phyloP scores from a whole-genome alignment of 35 echinoderm and acorn worm genomes.

The Apostichopus parvimensis region DNA sequence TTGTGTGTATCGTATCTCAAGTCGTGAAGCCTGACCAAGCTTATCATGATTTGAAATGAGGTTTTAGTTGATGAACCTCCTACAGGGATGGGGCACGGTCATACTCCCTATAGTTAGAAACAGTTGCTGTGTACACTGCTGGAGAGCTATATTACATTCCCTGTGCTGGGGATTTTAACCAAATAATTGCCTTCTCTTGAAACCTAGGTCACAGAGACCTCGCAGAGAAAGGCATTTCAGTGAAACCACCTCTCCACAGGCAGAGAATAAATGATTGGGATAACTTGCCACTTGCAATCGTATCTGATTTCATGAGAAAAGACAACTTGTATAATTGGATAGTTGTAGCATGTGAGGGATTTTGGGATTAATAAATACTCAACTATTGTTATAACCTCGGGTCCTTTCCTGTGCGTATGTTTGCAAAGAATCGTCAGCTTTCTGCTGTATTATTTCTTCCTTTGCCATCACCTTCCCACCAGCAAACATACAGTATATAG shows the following conservation, averaged over 20 bases:
- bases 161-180: conserved; percentile 53
- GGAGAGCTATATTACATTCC: conserved; percentile 55
- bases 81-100: conserved; percentile 31
- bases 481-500: no score
- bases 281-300: conserved; percentile 53
- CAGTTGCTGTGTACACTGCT: conserved; percentile 55
- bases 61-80: conserved; percentile 48
- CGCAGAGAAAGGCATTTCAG: conserved; percentile 55
- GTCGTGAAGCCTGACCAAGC: conserved; percentile 42
- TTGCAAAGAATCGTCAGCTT: no score
- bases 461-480: no score
- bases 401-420: no score
- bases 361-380: not conserved
- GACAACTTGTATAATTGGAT: conserved; percentile 57
- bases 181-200: conserved; percentile 59
- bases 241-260: conserved; percentile 51
- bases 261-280: conserved; percentile 43
- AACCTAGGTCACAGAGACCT: conserved; percentile 53
- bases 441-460: no score
- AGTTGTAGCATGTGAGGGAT: conserved; percentile 32
- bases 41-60: conserved; percentile 42
- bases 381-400: no score
- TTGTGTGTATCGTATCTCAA: conserved; percentile 5
- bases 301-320: conserved; percentile 53
- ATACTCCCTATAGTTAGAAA: conserved; percentile 56